phyloP scores from a whole-genome alignment of 2,113 vertebrate genomes.

The Centrocercus urophasianus region DNA sequence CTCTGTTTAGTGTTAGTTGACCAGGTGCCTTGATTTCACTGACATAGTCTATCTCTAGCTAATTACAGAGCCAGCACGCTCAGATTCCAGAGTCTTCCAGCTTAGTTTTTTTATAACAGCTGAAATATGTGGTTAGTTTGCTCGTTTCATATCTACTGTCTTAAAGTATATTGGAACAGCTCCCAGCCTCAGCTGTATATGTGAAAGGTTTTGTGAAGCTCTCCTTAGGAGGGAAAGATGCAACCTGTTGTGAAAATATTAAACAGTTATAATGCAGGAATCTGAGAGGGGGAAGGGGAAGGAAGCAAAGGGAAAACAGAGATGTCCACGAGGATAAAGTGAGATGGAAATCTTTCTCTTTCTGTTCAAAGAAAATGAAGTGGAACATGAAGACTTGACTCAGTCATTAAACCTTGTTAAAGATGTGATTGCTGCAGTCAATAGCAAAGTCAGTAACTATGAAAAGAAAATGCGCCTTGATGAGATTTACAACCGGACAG shows the following conservation, averaged over 20 bases:
- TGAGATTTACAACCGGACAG: constrained; percentile 90
- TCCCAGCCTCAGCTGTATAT: background rate
- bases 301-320: background rate
- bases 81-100: background rate
- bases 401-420: constrained; percentile 88
- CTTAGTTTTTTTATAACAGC: background rate
- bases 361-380: constrained; percentile 83
- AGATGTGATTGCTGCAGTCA: constrained; percentile 88
- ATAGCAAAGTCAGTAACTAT: constrained; percentile 93
- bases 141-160: background rate
- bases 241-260: background rate
- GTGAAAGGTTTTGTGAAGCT: background rate
- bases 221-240: background rate
- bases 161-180: background rate
- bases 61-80: background rate
- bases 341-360: background rate
- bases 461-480: constrained; percentile 90
- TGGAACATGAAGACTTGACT: constrained; percentile 85
- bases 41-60: background rate
- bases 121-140: background rate
- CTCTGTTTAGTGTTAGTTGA: background rate
- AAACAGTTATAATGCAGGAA: background rate
- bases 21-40: background rate
- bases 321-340: background rate
- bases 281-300: background rate